Evolutionary conservation across 2,113 vertebrate species (phyloP).

Genomic region (Varanus komodoensis): DNA sequence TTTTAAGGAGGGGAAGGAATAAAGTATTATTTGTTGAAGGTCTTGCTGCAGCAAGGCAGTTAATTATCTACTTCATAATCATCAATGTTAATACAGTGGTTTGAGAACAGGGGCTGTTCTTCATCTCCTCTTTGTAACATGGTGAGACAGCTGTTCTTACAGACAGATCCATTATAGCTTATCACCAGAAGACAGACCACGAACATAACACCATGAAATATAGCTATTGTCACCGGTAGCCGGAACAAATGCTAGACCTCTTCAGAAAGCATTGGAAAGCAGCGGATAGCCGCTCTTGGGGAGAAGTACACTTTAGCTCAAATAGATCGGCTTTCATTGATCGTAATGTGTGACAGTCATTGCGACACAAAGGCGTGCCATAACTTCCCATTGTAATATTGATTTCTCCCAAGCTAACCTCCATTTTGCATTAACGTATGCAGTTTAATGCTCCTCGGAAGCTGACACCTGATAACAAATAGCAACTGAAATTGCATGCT

Average conservation of each 20-base stretch:
- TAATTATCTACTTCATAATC: conserved; percentile 95
- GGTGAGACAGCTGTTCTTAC: conserved; percentile 78
- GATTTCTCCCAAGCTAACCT: conserved; percentile 53
- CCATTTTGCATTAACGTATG: neutral
- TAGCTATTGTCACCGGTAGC: conserved; percentile 85
- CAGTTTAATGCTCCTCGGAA: conserved; percentile 43
- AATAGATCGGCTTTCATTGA: conserved; percentile 76
- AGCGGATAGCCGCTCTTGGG: conserved; percentile 57
- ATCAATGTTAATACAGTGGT: conserved; percentile 92
- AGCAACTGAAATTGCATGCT: conserved; percentile 4
- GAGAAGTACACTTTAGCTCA: conserved; percentile 64
- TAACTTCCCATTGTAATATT: conserved; percentile 41
- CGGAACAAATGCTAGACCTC: conserved; percentile 51
- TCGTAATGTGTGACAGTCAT: conserved; percentile 66
- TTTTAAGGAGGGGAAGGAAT: conserved; percentile 56
- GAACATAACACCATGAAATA: conserved; percentile 86
- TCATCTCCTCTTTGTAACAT: conserved; percentile 82
- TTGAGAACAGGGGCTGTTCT: conserved; percentile 82
- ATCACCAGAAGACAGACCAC: conserved; percentile 88
- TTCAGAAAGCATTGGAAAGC: conserved; percentile 38
- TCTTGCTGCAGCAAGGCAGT: conserved; percentile 86
- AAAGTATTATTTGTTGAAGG: conserved; percentile 70
- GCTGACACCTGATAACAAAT: neutral
- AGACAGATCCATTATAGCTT: conserved; percentile 95
- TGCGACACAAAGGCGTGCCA: conserved; percentile 71